Evolutionary conservation across 2,113 vertebrate species (phyloP).

Genomic region (Oryzias celebensis): DNA sequence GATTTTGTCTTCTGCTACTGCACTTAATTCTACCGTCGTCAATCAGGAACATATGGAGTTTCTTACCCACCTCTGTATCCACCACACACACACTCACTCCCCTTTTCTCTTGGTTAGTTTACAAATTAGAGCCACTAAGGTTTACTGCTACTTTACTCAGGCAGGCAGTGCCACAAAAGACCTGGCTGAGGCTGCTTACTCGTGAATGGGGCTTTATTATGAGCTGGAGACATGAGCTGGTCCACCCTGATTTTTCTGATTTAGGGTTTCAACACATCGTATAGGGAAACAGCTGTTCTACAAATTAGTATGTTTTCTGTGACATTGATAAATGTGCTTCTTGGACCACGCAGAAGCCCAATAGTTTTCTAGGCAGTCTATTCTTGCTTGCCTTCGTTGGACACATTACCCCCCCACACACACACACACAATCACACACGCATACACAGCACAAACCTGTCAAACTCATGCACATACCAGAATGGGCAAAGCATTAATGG

Average conservation of each 20-base stretch:
- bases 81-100: slow-evolving; percentile 40
- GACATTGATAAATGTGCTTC: slow-evolving; percentile 80
- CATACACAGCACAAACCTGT: slow-evolving; percentile 3
- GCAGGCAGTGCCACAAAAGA: slow-evolving; percentile 22
- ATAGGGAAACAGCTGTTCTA: slow-evolving; percentile 80
- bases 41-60: slow-evolving; percentile 63
- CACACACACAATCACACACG: background rate
- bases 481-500: slow-evolving; percentile 23
- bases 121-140: slow-evolving; percentile 78
- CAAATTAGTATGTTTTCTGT: slow-evolving; percentile 74
- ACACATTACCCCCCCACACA: slow-evolving; percentile 21
- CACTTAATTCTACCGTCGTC: slow-evolving; percentile 64
- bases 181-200: slow-evolving; percentile 28
- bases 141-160: slow-evolving; percentile 59
- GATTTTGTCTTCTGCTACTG: slow-evolving; percentile 45
- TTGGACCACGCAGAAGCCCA: slow-evolving; percentile 45
- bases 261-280: slow-evolving; percentile 82
- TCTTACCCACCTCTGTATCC: slow-evolving; percentile 16
- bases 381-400: slow-evolving; percentile 29
- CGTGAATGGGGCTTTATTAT: slow-evolving; percentile 68
- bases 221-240: slow-evolving; percentile 64
- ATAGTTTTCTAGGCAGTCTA: slow-evolving; percentile 38
- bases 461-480: slow-evolving; percentile 18
- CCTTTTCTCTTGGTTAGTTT: slow-evolving; percentile 61
- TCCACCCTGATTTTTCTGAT: slow-evolving; percentile 68